Base-by-base conservation (phyloP, 2,797 vertebrate species). In the Botia kubotai region DNA sequence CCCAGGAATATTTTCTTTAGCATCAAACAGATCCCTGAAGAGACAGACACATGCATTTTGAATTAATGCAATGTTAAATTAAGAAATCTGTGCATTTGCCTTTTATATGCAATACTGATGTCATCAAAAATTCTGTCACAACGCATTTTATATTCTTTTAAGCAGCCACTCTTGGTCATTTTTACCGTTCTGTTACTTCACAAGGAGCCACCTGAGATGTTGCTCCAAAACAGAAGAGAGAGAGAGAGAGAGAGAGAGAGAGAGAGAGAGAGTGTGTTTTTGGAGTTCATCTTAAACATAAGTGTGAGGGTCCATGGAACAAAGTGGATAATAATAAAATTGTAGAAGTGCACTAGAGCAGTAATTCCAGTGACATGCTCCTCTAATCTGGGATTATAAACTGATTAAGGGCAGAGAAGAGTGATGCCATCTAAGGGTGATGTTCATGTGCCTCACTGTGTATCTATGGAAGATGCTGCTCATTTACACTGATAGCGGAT, bases 41-140 rank as follows among this genome's bases (percentile, higher is more conserved):
- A 29, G 29, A 29, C 29, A 29, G 2, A 29, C 4, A 4, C 29
- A 29, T 29, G 29, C 4, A 4, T 2, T 2, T 1, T 17, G 8
- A 33, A 7, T 13, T 17, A 21, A 19, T 57, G 5, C 6, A 33
- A 46, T 10, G 48, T 10, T 36, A 6, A 36, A 4, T 11, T 39
- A 13, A 3, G 2, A 66, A 76, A 53, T 39, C 12, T 17, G 29
- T 6, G 16, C 62, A 16, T 17, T 6, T 65, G 26, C 5, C 60
- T 33, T 4, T 16, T 14, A 6, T 6, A 63, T 29, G 13, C 0
- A 63, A 65, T 50, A 8, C 4, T n/a, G 39, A 29, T 50, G 4
- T 29, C 93, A 93, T 94, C 91, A 94, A 94, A 94, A 93, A 93
- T 93, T 89, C 91, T 92, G 92, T 91, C 91, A 93, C 92, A 91